A percentile compares a stretch with the other conserved stretches of the same genome.
These are phyloP conservation scores for Rhysida immarginata DNA, from an alignment of 1,140 invertebrate species.

Conservation along the genomic window DNA sequence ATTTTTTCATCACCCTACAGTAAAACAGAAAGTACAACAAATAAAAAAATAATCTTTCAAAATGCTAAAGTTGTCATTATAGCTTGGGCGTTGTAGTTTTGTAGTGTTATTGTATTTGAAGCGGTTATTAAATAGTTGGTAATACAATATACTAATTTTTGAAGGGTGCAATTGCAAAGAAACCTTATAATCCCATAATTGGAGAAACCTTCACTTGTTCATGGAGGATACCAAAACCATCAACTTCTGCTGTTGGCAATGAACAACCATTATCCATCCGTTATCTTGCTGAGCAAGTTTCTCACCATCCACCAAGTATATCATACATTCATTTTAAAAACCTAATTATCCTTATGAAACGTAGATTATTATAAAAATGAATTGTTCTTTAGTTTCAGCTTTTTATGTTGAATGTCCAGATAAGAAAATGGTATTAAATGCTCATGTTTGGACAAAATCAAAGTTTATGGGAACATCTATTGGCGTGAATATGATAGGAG, in stretches of 20 bases:
- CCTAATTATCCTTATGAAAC: too few relatives aligned
- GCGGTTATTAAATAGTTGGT: too few relatives aligned
- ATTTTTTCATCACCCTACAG: too few relatives aligned
- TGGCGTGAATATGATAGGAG: conserved; percentile 32
- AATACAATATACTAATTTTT: too few relatives aligned
- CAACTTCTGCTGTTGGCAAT: background rate
- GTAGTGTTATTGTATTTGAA: too few relatives aligned
- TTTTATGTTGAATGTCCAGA: conserved; percentile 33
- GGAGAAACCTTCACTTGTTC: conserved; percentile 40
- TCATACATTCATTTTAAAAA: background rate
- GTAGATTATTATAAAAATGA: too few relatives aligned
- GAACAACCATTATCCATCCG: conserved; percentile 7
- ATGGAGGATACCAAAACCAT: conserved; percentile 28
- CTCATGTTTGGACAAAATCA: conserved; percentile 33
- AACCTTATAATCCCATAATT: conserved; percentile 42
- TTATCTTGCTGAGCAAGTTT: conserved; percentile 42
- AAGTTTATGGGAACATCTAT: conserved; percentile 35
- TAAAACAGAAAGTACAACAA: too few relatives aligned
- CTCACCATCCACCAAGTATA: conserved; percentile 40
- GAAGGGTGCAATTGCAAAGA: conserved; percentile 39
- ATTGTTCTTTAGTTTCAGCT: conserved; percentile 27
- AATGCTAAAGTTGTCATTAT: too few relatives aligned
- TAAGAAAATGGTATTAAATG: conserved; percentile 29
- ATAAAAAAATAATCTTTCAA: too few relatives aligned
- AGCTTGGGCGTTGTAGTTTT: too few relatives aligned